phyloP scores from a whole-genome alignment of 2,113 vertebrate genomes.

The Pardalotus punctatus region DNA sequence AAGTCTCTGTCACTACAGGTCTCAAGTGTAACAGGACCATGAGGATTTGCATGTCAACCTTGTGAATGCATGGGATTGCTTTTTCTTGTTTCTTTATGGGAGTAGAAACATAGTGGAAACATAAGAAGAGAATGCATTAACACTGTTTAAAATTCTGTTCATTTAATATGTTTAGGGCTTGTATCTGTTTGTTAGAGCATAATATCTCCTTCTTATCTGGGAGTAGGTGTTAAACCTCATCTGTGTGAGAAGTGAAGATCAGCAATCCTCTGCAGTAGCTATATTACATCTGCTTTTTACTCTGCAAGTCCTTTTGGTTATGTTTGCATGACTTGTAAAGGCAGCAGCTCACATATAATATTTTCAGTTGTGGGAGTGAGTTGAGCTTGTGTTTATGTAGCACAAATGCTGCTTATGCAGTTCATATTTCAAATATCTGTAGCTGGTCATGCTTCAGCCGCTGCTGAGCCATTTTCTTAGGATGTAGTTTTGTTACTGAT shows the following conservation, averaged over 20 bases:
- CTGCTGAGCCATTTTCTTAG: neutral
- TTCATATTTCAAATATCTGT: neutral
- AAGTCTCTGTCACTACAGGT: neutral
- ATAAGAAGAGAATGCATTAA: neutral
- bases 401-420: neutral
- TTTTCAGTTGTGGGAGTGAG: neutral
- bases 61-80: neutral
- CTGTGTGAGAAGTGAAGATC: neutral
- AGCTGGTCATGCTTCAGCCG: neutral
- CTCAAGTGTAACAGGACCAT: neutral
- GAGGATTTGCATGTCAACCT: neutral
- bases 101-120: neutral
- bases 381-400: neutral
- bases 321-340: neutral
- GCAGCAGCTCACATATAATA: neutral
- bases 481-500: neutral
- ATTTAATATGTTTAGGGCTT: neutral
- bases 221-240: neutral
- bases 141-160: neutral
- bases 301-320: neutral
- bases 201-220: neutral
- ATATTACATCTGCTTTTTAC: neutral
- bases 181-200: neutral
- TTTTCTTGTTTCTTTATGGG: neutral
- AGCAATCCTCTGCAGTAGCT: neutral